phyloP scores from a whole-genome alignment of 1,140 invertebrate genomes.

The Drosophila ironensis region DNA sequence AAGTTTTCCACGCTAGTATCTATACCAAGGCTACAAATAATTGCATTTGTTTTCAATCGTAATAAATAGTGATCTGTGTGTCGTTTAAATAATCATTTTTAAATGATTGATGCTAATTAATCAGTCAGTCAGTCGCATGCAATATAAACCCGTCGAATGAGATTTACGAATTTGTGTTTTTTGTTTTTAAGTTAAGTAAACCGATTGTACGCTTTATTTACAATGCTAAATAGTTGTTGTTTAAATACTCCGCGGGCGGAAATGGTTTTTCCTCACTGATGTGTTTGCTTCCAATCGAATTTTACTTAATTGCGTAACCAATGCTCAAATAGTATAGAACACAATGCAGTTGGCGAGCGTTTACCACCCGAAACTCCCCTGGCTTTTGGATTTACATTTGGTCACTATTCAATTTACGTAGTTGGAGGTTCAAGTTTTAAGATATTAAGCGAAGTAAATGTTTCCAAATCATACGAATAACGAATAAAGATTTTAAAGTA shows the following conservation, averaged over 20 bases:
- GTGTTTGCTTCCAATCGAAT: neutral
- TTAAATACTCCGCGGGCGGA: slow-evolving; percentile 62
- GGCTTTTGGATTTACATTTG: slow-evolving; percentile 1
- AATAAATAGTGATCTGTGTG: slow-evolving; percentile 61
- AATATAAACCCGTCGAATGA: slow-evolving; percentile 1
- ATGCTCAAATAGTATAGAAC: slow-evolving; percentile 40
- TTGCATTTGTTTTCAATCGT: slow-evolving; percentile 51
- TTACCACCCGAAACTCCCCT: neutral
- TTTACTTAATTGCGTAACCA: slow-evolving; percentile 9
- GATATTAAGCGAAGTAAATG: slow-evolving; percentile 36
- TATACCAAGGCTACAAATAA: neutral
- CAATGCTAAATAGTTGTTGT: neutral
- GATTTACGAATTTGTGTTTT: slow-evolving; percentile 7
- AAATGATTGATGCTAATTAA: slow-evolving; percentile 5
- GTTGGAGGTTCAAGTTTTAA: slow-evolving; percentile 21
- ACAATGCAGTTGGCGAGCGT: neutral
- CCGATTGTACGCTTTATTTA: neutral
- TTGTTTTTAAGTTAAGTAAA: neutral
- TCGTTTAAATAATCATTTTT: slow-evolving; percentile 22
- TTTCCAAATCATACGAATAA: slow-evolving; percentile 28
- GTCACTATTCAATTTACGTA: slow-evolving; percentile 29
- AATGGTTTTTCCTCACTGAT: slow-evolving; percentile 11
- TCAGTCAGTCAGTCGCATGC: neutral
- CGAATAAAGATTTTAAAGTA: slow-evolving; percentile 62
- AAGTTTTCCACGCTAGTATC: neutral